phyloP scores from a whole-genome alignment of 2,888 invertebrate genomes.

The Cephus sareptanus region DNA sequence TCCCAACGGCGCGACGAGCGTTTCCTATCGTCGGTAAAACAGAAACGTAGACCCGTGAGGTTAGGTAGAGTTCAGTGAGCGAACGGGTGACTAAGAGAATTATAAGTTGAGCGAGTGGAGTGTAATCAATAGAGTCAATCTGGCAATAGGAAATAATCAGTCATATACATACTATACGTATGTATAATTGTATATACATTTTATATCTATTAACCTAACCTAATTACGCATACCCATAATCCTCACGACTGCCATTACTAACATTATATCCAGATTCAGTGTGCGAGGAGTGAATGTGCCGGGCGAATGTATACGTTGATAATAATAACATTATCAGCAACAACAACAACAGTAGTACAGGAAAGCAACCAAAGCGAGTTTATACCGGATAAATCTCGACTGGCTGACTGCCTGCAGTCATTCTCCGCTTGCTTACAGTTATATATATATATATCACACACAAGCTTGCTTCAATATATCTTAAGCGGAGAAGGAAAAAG shows the following conservation, averaged over 20 bases:
- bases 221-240: no score
- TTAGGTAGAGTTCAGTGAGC: no score
- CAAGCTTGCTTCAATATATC: no score
- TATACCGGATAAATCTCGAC: slow-evolving; percentile 59
- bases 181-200: not conserved
- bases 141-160: not conserved
- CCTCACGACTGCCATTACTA: not conserved
- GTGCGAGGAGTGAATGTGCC: not conserved
- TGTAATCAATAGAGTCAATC: no score
- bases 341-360: slow-evolving; percentile 34
- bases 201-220: no score
- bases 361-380: slow-evolving; percentile 50
- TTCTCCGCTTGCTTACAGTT: not conserved
- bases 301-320: slow-evolving; percentile 16
- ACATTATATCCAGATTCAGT: not conserved
- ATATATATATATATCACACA: not conserved
- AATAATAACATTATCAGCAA: no score
- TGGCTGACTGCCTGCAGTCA: slow-evolving; percentile 2
- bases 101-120: no score
- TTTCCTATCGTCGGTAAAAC: not conserved
- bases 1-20: not conserved
- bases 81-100: no score
- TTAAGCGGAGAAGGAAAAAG: no score
- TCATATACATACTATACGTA: not conserved
- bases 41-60: not conserved